Conservation (phyloP, 2,113 vertebrate genomes). For the Pungitius pungitius region DNA sequence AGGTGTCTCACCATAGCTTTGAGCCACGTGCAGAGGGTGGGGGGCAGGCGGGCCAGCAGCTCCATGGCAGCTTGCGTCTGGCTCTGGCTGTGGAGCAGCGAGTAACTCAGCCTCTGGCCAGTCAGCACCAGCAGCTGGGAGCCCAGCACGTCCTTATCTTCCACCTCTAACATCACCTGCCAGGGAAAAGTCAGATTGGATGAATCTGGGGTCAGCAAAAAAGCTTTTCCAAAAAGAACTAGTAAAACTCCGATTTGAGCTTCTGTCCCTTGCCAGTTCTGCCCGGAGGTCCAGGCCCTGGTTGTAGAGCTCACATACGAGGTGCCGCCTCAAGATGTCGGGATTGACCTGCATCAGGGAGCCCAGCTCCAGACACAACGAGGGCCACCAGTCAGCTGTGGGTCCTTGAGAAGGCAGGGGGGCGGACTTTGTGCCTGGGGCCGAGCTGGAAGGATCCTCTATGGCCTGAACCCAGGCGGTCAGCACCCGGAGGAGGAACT, state of each 20-base stretch:
- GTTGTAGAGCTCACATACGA: slow-evolving; percentile 94
- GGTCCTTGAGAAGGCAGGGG: slow-evolving; percentile 52
- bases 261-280: slow-evolving; percentile 88
- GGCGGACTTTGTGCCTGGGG: background rate
- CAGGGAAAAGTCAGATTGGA: background rate
- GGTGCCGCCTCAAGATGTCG: slow-evolving; percentile 88
- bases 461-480: slow-evolving; percentile 85
- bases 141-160: slow-evolving; percentile 93
- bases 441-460: slow-evolving; percentile 47
- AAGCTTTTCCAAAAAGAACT: background rate
- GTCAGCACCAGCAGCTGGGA: slow-evolving; percentile 93
- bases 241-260: background rate
- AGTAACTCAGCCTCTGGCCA: slow-evolving; percentile 90
- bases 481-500: slow-evolving; percentile 91
- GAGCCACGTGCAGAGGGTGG: slow-evolving; percentile 95
- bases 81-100: slow-evolving; percentile 87
- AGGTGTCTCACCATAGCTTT: slow-evolving; percentile 91
- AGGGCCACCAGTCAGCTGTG: slow-evolving; percentile 87
- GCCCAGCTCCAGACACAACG: slow-evolving; percentile 85
- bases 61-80: slow-evolving; percentile 90
- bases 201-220: background rate
- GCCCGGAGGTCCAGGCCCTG: slow-evolving; percentile 89
- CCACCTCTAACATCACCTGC: slow-evolving; percentile 91
- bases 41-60: slow-evolving; percentile 89
- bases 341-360: slow-evolving; percentile 89